Evolutionary conservation across 92 coral and sea anemone species (phyloP).

Genomic region (Porites rus): DNA sequence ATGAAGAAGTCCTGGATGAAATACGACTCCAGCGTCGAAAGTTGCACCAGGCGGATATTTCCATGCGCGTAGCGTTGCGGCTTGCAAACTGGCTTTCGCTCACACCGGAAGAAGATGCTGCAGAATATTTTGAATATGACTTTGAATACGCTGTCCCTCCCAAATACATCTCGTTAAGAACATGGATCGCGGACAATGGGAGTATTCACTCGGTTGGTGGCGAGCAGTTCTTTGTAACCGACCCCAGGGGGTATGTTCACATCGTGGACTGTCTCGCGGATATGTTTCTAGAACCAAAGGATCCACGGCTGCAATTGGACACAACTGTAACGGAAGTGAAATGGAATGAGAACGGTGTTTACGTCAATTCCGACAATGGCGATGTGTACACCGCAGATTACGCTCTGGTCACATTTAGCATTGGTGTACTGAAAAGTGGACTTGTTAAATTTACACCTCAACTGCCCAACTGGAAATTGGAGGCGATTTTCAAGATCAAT

Average conservation of each 20-base stretch:
- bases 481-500: conserved; percentile 81
- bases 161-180: conserved; percentile 63
- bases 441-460: conserved; percentile 61
- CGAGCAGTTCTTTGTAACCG: conserved; percentile 80
- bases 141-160: conserved; percentile 90
- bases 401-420: conserved; percentile 82
- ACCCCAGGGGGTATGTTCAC: conserved; percentile 70
- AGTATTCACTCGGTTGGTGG: conserved; percentile 61
- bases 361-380: conserved; percentile 65
- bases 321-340: conserved; percentile 61
- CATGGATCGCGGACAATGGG: conserved; percentile 61
- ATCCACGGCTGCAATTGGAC: conserved; percentile 72
- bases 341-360: conserved; percentile 62
- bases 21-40: conserved; percentile 60
- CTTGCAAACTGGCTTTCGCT: conserved; percentile 80
- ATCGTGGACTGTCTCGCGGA: conserved; percentile 77
- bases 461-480: conserved; percentile 77
- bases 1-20: conserved; percentile 29
- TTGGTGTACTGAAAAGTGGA: conserved; percentile 86
- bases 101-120: conserved; percentile 58
- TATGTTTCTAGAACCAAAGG: conserved; percentile 66
- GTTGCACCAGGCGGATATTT: conserved; percentile 67
- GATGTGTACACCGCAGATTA: conserved; percentile 71
- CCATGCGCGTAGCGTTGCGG: conserved; percentile 71
- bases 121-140: conserved; percentile 78